Evolutionary conservation across 2,113 vertebrate genomes (phyloP), one percentile per base, ranked within the genome.

Genomic region (Pomatorhinus ruficollis): DNA sequence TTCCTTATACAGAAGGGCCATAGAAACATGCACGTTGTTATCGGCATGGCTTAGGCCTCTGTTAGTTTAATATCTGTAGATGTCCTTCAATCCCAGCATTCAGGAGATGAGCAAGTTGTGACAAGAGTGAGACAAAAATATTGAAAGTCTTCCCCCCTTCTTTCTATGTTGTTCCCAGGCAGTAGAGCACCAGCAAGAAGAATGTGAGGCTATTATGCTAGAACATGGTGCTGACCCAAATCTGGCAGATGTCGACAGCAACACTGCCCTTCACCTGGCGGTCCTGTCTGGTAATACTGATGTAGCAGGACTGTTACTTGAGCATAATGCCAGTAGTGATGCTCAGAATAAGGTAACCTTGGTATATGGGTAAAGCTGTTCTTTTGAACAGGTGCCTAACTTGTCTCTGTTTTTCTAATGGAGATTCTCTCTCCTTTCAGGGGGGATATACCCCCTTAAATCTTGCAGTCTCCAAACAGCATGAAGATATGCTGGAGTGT

Each of bases 201-300:
- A 96, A 50, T 99, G 98, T 84, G 98, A 96, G 40, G 86, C 63
- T 49, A 11, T 98, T 68, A 97, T 99, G 45, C 96, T 99, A 54
- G 98, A 99, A 56, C 98, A 98, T 9, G 98, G 98, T 35, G 99
- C 99, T 0, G 97, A 99, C n/a, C 98, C 98, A 2, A 98, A 99
- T 82, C 61, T 99, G 57, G 88, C 83, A 69, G 99, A 99, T 27
- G 23, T 90, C 83, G 94, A 96, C 1, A 98, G 98, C 53, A 99
- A 99, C 88, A 98, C 98, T 42, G 98, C 99, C 10, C 97, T 99
- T 72, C 99, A 99, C 95, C 94, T 99, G 35, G 98, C 99, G n/a
- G 98, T 98, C 22, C 69, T 88, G 28, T 98, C 98, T 92, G 95
- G 98, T 10, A 98, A 94, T 7, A 27, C 93, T 5, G 50, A 97